phyloP scores from a whole-genome alignment of 2,113 vertebrate genomes.

The Neodon shergylaensis region DNA sequence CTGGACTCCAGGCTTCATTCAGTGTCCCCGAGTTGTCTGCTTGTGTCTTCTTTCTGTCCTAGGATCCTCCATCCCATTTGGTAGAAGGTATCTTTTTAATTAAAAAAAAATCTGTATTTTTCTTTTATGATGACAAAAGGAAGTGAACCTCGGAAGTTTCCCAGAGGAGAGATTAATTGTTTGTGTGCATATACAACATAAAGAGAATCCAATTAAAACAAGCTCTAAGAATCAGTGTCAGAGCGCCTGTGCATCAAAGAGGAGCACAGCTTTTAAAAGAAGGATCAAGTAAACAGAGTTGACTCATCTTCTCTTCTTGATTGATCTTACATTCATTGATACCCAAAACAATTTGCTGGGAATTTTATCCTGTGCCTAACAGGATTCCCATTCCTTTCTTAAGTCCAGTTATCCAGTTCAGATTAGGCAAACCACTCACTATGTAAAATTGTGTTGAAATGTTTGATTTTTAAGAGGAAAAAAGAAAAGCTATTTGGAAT shows the following conservation, averaged over 20 bases:
- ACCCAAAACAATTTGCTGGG: neutral
- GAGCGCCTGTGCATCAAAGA: slow-evolving; percentile 14
- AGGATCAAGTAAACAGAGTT: neutral
- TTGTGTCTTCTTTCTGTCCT: neutral
- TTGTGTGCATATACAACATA: neutral
- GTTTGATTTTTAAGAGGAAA: slow-evolving; percentile 57
- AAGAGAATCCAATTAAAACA: slow-evolving; percentile 58
- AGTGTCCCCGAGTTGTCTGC: neutral
- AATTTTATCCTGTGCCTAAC: neutral
- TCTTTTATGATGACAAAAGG: neutral
- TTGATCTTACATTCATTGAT: neutral
- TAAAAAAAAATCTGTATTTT: slow-evolving; percentile 41
- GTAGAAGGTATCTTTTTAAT: neutral
- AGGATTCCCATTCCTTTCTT: neutral
- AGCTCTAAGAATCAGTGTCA: neutral
- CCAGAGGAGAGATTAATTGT: slow-evolving; percentile 3
- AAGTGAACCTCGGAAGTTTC: neutral
- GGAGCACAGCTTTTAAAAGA: neutral
- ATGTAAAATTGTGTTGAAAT: slow-evolving; percentile 68
- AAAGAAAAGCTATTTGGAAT: slow-evolving; percentile 41
- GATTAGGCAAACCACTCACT: slow-evolving; percentile 57
- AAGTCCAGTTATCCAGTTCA: slow-evolving; percentile 49
- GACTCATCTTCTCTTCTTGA: neutral
- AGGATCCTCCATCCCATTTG: neutral
- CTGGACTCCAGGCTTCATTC: neutral